Evolutionary conservation across 2,113 vertebrate species (phyloP).

Genomic region (Dromaius novaehollandiae): DNA sequence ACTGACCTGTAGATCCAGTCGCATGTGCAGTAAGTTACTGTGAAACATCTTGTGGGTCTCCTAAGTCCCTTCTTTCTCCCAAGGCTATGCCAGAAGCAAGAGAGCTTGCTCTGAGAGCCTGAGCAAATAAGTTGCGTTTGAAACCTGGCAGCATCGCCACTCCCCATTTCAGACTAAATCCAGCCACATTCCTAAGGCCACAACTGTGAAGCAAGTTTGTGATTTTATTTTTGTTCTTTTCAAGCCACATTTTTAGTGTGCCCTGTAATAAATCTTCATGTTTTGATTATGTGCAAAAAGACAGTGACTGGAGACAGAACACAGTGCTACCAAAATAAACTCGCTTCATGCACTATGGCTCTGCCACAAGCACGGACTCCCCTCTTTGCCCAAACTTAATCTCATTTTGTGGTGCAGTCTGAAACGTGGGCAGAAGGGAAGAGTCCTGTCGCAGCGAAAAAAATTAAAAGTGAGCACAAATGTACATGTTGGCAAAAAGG

Average conservation of each 20-base stretch:
- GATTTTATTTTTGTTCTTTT: slow-evolving; percentile 66
- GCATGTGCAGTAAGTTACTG: not conserved
- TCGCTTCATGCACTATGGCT: slow-evolving; percentile 8
- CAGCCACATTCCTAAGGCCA: slow-evolving; percentile 48
- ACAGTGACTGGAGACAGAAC: slow-evolving; percentile 63
- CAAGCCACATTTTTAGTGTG: slow-evolving; percentile 53
- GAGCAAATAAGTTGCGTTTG: slow-evolving; percentile 18
- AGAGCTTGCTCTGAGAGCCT: not conserved
- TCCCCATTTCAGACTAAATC: slow-evolving; percentile 20
- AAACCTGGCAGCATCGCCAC: slow-evolving; percentile 26
- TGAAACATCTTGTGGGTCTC: not conserved
- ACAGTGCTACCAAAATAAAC: slow-evolving; percentile 64
- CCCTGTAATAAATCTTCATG: slow-evolving; percentile 68
- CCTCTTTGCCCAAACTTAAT: slow-evolving; percentile 25
- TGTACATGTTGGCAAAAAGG: not conserved
- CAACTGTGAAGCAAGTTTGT: slow-evolving; percentile 61
- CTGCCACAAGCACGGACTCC: slow-evolving; percentile 57
- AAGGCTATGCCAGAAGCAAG: accelerated
- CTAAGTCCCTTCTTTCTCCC: not conserved
- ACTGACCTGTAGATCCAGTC: accelerated
- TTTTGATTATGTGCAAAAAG: slow-evolving; percentile 67
- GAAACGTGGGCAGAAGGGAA: slow-evolving; percentile 19
- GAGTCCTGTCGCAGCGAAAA: not conserved
- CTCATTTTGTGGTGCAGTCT: slow-evolving; percentile 52
- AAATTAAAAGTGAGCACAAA: slow-evolving; percentile 14